A percentile compares a stretch with the other conserved stretches of the same genome.
phyloP scores from a whole-genome alignment of 2,113 vertebrate genomes.

The Pavo muticus region DNA sequence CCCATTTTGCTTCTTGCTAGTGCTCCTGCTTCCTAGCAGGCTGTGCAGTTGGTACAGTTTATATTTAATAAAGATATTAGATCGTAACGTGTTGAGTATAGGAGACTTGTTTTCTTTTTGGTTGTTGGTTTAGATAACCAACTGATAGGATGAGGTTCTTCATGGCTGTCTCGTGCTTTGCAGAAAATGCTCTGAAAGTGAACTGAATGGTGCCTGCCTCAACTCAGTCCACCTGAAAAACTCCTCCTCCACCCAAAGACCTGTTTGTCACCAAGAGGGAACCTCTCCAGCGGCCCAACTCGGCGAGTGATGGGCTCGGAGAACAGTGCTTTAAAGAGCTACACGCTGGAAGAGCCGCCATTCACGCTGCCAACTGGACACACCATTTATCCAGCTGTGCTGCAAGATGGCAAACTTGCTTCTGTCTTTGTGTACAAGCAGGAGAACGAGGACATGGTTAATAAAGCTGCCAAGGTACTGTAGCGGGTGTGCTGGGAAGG shows the following conservation, averaged over 20 bases:
- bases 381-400: slow-evolving; percentile 83
- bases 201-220: accelerated
- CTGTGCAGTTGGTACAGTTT: too few relatives aligned
- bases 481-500: background rate
- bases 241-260: background rate
- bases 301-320: slow-evolving; percentile 90
- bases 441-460: slow-evolving; percentile 92
- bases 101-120: too few relatives aligned
- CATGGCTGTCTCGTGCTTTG: background rate
- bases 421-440: slow-evolving; percentile 94
- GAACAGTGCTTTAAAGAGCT: slow-evolving; percentile 89
- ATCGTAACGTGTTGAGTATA: too few relatives aligned
- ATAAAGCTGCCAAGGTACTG: slow-evolving; percentile 93
- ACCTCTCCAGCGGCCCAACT: background rate
- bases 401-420: slow-evolving; percentile 86
- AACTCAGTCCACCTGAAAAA: background rate
- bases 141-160: background rate
- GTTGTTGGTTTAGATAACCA: too few relatives aligned
- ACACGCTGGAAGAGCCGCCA: slow-evolving; percentile 79
- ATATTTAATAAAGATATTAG: too few relatives aligned
- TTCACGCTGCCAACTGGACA: slow-evolving; percentile 86
- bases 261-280: background rate
- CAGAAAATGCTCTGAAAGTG: slow-evolving; percentile 57
- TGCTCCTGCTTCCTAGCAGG: too few relatives aligned
- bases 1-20: too few relatives aligned